These are phyloP conservation scores for Chanos chanos DNA, from an alignment of 2,797 vertebrate genomes.

Conservation along the genomic window DNA sequence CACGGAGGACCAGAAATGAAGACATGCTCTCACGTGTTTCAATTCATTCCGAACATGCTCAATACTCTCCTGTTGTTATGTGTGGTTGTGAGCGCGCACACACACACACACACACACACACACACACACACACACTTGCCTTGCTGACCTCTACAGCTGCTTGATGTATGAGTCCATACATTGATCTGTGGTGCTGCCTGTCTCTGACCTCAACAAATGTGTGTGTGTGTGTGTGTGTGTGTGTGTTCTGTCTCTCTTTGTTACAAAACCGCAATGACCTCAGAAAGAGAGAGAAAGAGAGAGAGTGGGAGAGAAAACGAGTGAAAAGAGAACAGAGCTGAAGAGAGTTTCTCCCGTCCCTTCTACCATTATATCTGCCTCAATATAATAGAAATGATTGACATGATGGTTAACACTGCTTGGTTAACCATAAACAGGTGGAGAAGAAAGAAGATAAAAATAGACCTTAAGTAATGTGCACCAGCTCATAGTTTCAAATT, in stretches of 20 bases:
- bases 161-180: conserved; percentile 16
- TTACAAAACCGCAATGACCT: not conserved
- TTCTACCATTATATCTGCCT: too few species aligned
- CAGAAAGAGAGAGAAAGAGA: conserved; percentile 10
- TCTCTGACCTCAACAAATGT: conserved; percentile 47
- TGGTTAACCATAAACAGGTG: too few species aligned
- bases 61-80: too few species aligned
- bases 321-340: not conserved
- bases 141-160: conserved; percentile 32
- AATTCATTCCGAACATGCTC: too few species aligned
- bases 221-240: conserved; percentile 21
- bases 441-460: not conserved
- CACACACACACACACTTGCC: conserved; percentile 2
- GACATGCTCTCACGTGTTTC: too few species aligned
- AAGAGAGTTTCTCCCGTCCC: too few species aligned
- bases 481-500: not conserved
- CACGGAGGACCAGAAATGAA: too few species aligned
- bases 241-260: conserved; percentile 23
- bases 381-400: too few species aligned
- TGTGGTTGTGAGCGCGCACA: too few species aligned
- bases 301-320: not conserved
- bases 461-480: not conserved
- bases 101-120: not conserved
- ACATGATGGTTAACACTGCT: too few species aligned
- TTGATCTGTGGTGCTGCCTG: conserved; percentile 35